Evolutionary conservation across 2,888 invertebrate genomes (phyloP), one percentile per base, ranked within the genome.

Genomic region (Dorcus parallelipipedus): DNA sequence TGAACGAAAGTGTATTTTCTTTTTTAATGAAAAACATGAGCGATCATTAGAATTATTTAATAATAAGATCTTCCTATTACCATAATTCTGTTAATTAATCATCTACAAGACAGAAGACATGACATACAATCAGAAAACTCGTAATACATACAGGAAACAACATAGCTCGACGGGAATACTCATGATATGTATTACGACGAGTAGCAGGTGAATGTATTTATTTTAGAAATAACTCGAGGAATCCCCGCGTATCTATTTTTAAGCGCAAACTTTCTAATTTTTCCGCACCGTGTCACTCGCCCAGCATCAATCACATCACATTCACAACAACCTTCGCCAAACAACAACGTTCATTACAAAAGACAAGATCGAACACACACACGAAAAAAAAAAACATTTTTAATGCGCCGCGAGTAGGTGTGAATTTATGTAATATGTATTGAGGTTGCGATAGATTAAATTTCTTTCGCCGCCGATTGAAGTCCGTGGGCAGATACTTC

Each of bases 391-490:
- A 20, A 17, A 10, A 45, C 1, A 20, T n/a, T n/a, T 45, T 45
- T 17, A 45, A 20, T 20, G 7, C 17, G 17, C 17, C 45, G 45
- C 23, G 38, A 39, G 57, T 57, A 57, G 57, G 57, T 52, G 52
- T 57, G 52, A 52, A 57, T 53, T 56, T 56, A 57, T 57, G 49
- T 49, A 52, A 57, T 57, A 57, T 57, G 57, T 57, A 57, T 57
- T 57, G 52, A 57, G 57, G 57, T 57, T 57, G 51, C 52, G 20
- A 45, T 23, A 41, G 50, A 47, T 47, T 52, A 39, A 33, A 26
- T 49, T 49, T 49, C 17, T 49, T 17, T 49, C 39, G 38, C 38
- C 40, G 40, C 26, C 50, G 39, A 45, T 45, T 20, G 20, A 45
- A 20, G 14, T 17, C 6, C 20, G 45, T 45, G 17, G 9, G 23